Evolutionary conservation across 2,113 vertebrate species (phyloP).

Genomic region (Nerophis lumbriciformis): DNA sequence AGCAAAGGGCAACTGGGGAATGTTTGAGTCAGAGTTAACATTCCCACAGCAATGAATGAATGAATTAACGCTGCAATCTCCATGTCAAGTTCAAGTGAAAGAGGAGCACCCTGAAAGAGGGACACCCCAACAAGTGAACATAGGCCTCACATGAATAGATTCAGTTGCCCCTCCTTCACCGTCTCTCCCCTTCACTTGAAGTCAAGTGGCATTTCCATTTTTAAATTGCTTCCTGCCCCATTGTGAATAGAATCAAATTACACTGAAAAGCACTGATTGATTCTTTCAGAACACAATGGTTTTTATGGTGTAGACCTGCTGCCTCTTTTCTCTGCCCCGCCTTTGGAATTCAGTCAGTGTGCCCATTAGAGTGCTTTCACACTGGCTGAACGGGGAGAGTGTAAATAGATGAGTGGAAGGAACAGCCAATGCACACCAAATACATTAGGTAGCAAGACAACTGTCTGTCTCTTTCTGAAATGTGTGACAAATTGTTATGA

Average conservation of each 20-base stretch:
- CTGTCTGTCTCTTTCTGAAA: not conserved
- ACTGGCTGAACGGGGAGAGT: constrained; percentile 50
- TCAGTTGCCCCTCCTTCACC: constrained; percentile 17
- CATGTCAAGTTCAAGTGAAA: constrained; percentile 12
- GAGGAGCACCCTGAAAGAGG: constrained; percentile 8
- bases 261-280: constrained; percentile 74
- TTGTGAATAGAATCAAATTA: constrained; percentile 75
- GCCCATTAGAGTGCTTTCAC: constrained; percentile 63
- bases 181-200: constrained; percentile 49
- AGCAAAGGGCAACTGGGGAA: no score
- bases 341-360: constrained; percentile 56
- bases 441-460: constrained; percentile 6
- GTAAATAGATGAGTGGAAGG: constrained; percentile 40
- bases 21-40: no score
- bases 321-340: constrained; percentile 29
- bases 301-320: constrained; percentile 63
- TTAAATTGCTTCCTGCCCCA: constrained; percentile 71
- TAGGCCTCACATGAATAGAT: constrained; percentile 40
- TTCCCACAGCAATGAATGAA: no score
- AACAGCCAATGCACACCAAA: not conserved
- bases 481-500: not conserved
- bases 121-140: constrained; percentile 32
- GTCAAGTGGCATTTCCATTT: constrained; percentile 76
- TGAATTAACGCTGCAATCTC: not conserved
- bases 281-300: constrained; percentile 72